A percentile compares a stretch with the other conserved stretches of the same genome.
Evolutionary conservation across 2,888 invertebrate species (phyloP).

Genomic region (Cenopis cana): DNA sequence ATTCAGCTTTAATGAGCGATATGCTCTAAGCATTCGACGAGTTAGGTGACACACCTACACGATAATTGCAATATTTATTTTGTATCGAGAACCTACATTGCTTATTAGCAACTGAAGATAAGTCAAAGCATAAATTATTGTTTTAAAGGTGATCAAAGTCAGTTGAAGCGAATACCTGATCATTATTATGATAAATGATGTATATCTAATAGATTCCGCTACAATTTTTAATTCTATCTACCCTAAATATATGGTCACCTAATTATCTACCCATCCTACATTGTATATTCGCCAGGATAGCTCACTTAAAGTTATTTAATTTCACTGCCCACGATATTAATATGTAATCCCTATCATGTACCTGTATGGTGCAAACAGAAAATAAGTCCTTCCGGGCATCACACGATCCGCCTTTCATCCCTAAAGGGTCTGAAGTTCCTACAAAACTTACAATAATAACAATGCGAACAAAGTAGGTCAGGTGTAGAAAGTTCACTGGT

Average conservation of each 20-base stretch:
- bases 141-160: no score
- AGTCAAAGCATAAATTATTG: no score
- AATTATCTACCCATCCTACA: background rate
- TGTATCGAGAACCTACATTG: background rate
- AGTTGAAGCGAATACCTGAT: no score
- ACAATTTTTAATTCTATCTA: no score
- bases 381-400: background rate
- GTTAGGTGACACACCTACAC: background rate
- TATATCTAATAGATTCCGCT: no score
- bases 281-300: background rate
- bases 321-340: background rate
- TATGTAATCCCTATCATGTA: background rate
- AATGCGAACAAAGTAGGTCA: conserved; percentile 42
- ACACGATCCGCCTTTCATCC: background rate
- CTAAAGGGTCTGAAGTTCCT: conserved; percentile 3
- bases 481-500: conserved; percentile 57
- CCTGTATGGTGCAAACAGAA: background rate
- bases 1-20: background rate
- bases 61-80: background rate
- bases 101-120: background rate
- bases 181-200: no score
- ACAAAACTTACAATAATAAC: conserved; percentile 21
- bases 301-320: background rate
- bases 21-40: background rate
- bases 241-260: no score